Evolutionary conservation across 2,113 vertebrate genomes (phyloP).

Genomic region (Halichoerus grypus): DNA sequence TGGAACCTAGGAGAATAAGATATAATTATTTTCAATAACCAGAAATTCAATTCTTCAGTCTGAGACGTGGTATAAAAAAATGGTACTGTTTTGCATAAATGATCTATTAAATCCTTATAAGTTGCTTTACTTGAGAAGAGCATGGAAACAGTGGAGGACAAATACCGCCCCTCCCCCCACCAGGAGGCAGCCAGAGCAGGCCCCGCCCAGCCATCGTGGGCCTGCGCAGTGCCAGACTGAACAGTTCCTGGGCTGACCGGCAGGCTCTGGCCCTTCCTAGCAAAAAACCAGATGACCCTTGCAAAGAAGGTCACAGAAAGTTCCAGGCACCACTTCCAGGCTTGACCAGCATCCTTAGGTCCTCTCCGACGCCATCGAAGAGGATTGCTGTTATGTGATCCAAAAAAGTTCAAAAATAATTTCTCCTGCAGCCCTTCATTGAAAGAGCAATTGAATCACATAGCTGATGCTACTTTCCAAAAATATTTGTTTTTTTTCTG

Average conservation of each 20-base stretch:
- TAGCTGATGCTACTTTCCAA: neutral
- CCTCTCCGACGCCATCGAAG: neutral
- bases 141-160: neutral
- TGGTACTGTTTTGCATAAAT: neutral
- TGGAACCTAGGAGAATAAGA: neutral
- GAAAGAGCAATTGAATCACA: neutral
- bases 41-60: neutral
- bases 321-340: neutral
- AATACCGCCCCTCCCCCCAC: neutral
- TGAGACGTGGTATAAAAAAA: neutral
- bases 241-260: neutral
- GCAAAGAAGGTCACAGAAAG: neutral
- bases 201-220: neutral
- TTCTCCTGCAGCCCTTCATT: neutral
- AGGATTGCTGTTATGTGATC: neutral
- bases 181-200: neutral
- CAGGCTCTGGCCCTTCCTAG: neutral
- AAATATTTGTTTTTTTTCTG: neutral
- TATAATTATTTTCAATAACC: neutral
- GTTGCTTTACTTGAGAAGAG: neutral
- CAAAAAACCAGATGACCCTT: neutral
- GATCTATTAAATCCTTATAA: neutral
- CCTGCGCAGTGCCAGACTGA: neutral
- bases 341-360: neutral
- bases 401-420: neutral